Evolutionary conservation across 1,140 invertebrate genomes (phyloP), one percentile per base, ranked within the genome.

Genomic region (Mylabris phalerata): DNA sequence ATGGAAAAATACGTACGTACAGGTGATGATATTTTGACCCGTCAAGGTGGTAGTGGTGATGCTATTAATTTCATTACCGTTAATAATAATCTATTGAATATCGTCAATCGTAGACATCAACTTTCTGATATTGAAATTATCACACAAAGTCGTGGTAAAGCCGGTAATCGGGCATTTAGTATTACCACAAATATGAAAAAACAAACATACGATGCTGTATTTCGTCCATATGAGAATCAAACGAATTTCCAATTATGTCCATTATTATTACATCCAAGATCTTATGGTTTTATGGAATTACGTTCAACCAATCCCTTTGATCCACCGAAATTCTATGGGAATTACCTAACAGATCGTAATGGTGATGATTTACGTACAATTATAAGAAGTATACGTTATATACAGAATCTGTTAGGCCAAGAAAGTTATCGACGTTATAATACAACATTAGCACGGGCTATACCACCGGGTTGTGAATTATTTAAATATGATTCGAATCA

Each of bases 231-330:
- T 11, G 79, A 83, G 55, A 71, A 75, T 41, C 70, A 74, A 24
- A 81, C 86, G 61, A 82, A 78, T 9, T 88, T 82, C 66, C 79
- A 81, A 0, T 75, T 88, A 4, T 74, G 86, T 64, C 83, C 87
- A 0, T 87, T 89, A 73, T 69, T 89, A 0, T 78, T 89, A 3
- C 78, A 86, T 69, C 89, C 91, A 0, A 81, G 84, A 67, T 83
- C 82, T 19, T 72, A 73, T 13, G 85, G 85, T 9, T 71, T 71
- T 48, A 46, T 88, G 4, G 74, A 77, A 63, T 69, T 87, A 24
- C 77, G 72, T 60, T 74, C 75, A 48, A 74, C 59, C 26, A 78
- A 88, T 75, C 86, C 86, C 2, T 78, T 76, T 40, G 77, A 79
- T 55, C 77, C 79, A 67, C 87, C 87, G 0, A 67, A 77, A 24